These are phyloP conservation scores for Drosophila leonis DNA, from an alignment of 2,888 invertebrate genomes.

Conservation along the genomic window DNA sequence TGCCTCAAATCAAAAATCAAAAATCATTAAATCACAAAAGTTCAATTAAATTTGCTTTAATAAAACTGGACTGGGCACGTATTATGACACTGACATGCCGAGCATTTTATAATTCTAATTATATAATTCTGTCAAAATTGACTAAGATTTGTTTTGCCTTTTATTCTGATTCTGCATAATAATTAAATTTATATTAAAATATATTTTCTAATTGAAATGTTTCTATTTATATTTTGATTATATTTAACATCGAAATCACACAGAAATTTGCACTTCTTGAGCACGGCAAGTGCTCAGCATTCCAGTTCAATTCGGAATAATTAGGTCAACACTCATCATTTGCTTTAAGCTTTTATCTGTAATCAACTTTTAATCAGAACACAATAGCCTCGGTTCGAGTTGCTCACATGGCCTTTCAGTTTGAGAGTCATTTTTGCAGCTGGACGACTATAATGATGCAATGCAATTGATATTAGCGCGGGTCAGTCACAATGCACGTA, in stretches of 20 bases:
- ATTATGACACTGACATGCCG: not conserved
- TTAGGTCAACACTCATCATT: not conserved
- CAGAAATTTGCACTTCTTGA: no score
- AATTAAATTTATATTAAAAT: no score
- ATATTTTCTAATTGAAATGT: no score
- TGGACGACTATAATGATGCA: not conserved
- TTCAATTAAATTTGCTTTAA: not conserved
- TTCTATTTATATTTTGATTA: no score
- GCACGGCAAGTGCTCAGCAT: no score
- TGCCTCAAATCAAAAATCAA: not conserved
- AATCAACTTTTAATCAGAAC: constrained; percentile 1
- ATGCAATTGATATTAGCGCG: constrained; percentile 3
- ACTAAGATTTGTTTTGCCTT: not conserved
- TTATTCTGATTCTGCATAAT: not conserved
- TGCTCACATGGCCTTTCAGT: not conserved
- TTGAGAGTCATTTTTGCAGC: not conserved
- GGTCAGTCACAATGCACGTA: not conserved
- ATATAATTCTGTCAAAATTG: not conserved
- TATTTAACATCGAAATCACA: no score
- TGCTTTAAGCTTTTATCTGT: not conserved
- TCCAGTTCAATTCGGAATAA: not conserved
- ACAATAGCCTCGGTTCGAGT: not conserved
- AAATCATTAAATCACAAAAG: not conserved
- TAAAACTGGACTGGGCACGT: not conserved
- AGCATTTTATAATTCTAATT: no score